Base-by-base conservation (phyloP, 1,140 invertebrate species). In the Achroia grisella region DNA sequence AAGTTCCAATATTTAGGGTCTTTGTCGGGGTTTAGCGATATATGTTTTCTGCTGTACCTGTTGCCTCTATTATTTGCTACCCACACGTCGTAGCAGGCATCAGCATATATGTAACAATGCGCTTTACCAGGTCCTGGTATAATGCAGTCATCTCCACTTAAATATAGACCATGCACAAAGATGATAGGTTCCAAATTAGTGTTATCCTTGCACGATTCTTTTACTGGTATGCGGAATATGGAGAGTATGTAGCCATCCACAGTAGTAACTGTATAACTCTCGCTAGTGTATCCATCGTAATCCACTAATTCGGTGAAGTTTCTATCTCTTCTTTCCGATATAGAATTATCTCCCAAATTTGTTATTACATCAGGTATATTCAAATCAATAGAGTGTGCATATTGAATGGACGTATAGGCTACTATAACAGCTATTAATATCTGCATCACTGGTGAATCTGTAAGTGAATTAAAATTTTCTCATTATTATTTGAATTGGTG, bases 1-100 rank as follows among this genome's bases (percentile, higher is more conserved):
- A 90, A 91, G 51, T 89, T 71, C 89, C 90, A 89, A 62, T 89
- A 91, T 40, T 88, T 83, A 34, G 64, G 72, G 10, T 56, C 39
- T 2, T 86, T 86, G 43, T 90, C 87, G 2, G 87, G 88, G 54
- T 88, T 84, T 9, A 90, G 87, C n/a, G 64, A 70, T 14, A 83
- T 87, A 58, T 92, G 91, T 10, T 86, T 86, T 37, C 86, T 79
- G 0, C 90, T 91, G 56, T 93, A 93, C 0, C 82, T 80, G 53
- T 91, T 93, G 9, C 92, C 92, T 27, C 91, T 73, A n/a, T 81
- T 77, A 61, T 92, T 91, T 0, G 87, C 87, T 57, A 91, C 52
- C 90, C 90, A 92, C 0, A 92, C 90, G 49, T 91, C 91, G 56
- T 88, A 91, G 14, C 51, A 59, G 12, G 36, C 36, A 10, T 54